Conservation (phyloP, 2,797 vertebrate genomes). For the Pteronotus mesoamericanus region DNA sequence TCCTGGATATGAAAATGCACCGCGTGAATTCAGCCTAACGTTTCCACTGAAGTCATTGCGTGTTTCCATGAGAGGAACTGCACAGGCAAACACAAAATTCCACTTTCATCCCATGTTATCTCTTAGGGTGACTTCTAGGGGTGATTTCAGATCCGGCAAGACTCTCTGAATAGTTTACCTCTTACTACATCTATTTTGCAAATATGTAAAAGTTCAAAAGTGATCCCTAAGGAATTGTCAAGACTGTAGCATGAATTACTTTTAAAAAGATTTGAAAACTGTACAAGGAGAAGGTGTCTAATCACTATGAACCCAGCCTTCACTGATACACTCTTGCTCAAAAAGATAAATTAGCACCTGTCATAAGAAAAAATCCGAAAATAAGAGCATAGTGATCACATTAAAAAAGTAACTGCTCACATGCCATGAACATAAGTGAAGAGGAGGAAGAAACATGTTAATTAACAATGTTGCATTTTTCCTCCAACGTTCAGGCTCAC, state of each 20-base stretch:
- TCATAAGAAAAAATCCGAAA: neutral
- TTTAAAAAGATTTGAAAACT: neutral
- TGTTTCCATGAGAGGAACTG: neutral
- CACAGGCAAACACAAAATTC: neutral
- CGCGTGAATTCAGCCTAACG: neutral
- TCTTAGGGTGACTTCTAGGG: neutral
- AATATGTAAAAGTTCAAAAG: neutral
- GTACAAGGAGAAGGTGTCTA: neutral
- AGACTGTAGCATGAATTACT: neutral
- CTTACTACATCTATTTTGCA: neutral
- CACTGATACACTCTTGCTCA: neutral
- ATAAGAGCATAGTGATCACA: neutral
- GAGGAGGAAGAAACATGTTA: neutral
- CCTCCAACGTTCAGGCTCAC: neutral
- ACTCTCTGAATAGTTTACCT: neutral
- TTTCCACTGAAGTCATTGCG: constrained; percentile 43
- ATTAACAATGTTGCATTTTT: neutral
- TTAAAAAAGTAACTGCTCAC: neutral
- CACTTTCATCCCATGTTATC: constrained; percentile 8
- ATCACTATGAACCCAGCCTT: neutral
- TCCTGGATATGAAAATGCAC: neutral
- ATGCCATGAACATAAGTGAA: neutral
- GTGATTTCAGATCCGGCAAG: neutral
- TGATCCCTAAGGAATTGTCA: neutral
- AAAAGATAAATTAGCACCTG: constrained; percentile 2